Percentiles rank a stretch among this genome's conserved stretches.
Evolutionary conservation across 2,797 vertebrate genomes (phyloP).

Genomic region (Notamacropus eugenii): DNA sequence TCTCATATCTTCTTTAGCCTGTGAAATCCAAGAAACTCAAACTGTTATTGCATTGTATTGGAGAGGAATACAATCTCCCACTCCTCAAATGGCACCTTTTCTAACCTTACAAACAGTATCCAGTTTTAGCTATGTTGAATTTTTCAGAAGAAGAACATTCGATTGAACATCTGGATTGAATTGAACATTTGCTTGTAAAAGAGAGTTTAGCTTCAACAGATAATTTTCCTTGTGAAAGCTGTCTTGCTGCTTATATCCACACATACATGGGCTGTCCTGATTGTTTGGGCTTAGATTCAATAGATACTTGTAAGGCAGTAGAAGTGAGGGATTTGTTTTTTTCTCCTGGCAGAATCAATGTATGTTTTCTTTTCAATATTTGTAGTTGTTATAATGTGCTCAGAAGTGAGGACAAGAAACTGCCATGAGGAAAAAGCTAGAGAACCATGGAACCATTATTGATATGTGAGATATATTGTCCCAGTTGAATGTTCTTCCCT

Average conservation of each 20-base stretch:
- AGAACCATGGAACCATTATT: not conserved
- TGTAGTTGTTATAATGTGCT: not conserved
- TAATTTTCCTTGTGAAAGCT: not conserved
- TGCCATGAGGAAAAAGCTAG: not conserved
- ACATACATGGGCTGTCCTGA: not conserved
- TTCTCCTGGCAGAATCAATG: not conserved
- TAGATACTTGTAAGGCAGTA: not conserved
- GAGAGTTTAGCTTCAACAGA: not conserved
- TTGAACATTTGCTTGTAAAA: not conserved
- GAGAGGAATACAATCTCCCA: not conserved
- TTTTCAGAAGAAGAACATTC: not conserved
- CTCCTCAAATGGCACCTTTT: not conserved
- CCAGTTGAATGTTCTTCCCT: not conserved
- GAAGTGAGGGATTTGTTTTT: not conserved
- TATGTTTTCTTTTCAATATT: not conserved
- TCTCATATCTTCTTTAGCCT: not conserved
- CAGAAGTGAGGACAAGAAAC: not conserved
- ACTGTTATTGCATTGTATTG: not conserved
- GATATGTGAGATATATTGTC: not conserved
- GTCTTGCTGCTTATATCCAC: not conserved
- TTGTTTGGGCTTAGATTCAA: constrained; percentile 22
- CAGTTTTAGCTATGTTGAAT: not conserved
- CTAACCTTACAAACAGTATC: not conserved
- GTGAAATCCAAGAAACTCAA: not conserved
- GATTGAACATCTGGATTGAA: no score